phyloP scores from a whole-genome alignment of 2,113 vertebrate genomes.

The Tauraco erythrolophus region DNA sequence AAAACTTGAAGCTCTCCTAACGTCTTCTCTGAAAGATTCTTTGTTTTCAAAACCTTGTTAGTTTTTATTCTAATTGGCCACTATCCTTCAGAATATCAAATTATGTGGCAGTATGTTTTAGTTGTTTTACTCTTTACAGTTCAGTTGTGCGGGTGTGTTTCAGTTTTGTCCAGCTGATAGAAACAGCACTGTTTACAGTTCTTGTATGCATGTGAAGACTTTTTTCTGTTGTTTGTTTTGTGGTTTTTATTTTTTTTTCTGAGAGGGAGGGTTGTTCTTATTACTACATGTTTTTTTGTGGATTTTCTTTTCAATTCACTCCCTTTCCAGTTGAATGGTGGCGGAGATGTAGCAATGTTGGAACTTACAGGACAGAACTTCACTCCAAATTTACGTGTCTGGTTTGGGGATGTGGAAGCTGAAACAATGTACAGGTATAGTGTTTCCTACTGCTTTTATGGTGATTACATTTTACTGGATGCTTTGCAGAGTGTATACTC shows the following conservation, averaged over 20 bases:
- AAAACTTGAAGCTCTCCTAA: neutral
- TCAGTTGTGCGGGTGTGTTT: neutral
- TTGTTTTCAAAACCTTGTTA: neutral
- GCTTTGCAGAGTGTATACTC: neutral
- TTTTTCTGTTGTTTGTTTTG: too few relatives aligned
- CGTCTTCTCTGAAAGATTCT: neutral
- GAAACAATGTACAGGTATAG: slow-evolving; percentile 98
- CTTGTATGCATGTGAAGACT: neutral
- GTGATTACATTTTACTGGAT: neutral
- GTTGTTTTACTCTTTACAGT: neutral
- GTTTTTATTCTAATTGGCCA: neutral
- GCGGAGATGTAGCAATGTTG: slow-evolving; percentile 98
- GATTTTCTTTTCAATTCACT: neutral
- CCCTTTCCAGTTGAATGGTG: slow-evolving; percentile 88
- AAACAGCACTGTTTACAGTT: neutral
- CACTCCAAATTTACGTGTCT: slow-evolving; percentile 97
- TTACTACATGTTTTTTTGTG: neutral
- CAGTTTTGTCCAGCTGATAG: neutral
- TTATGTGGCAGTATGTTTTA: neutral
- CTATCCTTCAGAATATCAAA: neutral
- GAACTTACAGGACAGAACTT: slow-evolving; percentile 99
- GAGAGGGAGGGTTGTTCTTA: neutral
- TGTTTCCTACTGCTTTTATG: neutral
- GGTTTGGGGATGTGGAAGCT: slow-evolving; percentile 98
- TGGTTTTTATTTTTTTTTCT: neutral